Evolutionary conservation across 2,888 invertebrate genomes (phyloP), one percentile per base, ranked within the genome.

Genomic region (Quadroppia sp.): DNA sequence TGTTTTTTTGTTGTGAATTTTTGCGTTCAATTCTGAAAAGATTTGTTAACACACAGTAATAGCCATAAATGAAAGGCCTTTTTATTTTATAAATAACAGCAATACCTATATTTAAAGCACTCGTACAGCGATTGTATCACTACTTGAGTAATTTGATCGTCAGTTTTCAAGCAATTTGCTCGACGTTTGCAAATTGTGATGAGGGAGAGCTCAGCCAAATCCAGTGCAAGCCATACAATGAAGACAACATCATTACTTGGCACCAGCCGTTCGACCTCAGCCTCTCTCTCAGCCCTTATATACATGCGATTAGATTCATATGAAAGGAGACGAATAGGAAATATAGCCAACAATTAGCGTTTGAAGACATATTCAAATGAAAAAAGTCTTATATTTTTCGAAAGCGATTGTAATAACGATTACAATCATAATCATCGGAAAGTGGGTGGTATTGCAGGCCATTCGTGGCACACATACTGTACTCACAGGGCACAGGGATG

Each of bases 371-470:
- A 59, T 28, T 59, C 59, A 59, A 17, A 59, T 32, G 13, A 48
- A 36, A 36, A 36, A 53, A 53, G 53, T 17, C 23, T 53, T 53
- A 23, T 59, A 59, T 59, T 59, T 32, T 17, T 25, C 15, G 53
- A 23, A 17, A 23, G 23, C 17, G 59, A 59, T 59, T 59, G 59
- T 32, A 59, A 59, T 59, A 59, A 59, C 40, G 67, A 67, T 67
- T 36, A 36, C 67, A 67, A 67, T 67, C 40, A 67, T 67, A 42
- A 67, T 67, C 40, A 67, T 67, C 40, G n/a, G 40, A 67, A 67
- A 67, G 40, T 67, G 67, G 67, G 67, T 67, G 67, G 67, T 36
- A 67, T 67, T 67, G 6, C 20, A 36, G 36, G 36, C 67, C 67
- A 67, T 67, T 67, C n/a, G 40, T 40, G 67, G 40, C 67, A 40